phyloP scores from a whole-genome alignment of 2,113 vertebrate species.

The Grallaria varia region DNA sequence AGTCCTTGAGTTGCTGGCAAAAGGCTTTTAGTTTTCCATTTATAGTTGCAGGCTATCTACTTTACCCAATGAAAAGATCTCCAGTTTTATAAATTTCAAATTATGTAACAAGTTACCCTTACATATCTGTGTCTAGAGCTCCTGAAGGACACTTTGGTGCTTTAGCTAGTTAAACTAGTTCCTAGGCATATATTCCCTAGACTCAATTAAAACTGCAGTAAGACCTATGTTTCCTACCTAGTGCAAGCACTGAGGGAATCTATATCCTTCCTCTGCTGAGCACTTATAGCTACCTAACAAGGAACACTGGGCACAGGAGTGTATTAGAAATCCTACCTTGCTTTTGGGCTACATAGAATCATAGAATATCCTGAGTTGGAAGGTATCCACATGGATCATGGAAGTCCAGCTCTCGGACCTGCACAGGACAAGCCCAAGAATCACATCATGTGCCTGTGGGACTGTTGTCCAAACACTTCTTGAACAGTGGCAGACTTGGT shows the following conservation, averaged over 20 bases:
- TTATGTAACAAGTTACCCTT: neutral
- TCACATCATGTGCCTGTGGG: neutral
- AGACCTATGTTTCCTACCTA: neutral
- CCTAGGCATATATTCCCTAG: neutral
- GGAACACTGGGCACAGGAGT: neutral
- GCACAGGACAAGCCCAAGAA: neutral
- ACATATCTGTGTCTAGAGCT: neutral
- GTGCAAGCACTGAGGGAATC: neutral
- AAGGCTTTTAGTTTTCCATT: neutral
- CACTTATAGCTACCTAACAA: neutral
- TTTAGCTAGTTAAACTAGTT: neutral
- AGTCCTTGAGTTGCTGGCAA: neutral
- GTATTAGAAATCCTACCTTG: neutral
- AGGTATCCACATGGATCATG: neutral
- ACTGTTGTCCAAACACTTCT: neutral
- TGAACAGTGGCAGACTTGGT: neutral
- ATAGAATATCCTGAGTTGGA: neutral
- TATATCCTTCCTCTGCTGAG: neutral
- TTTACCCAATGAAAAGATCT: neutral
- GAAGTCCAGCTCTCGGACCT: neutral
- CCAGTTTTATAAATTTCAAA: neutral
- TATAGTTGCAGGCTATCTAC: neutral
- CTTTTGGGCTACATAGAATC: neutral
- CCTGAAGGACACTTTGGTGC: neutral
- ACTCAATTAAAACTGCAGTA: neutral